Evolutionary conservation across 2,797 vertebrate genomes (phyloP), one percentile per base, ranked within the genome.

Genomic region (Typhlichthys eigenmanni): DNA sequence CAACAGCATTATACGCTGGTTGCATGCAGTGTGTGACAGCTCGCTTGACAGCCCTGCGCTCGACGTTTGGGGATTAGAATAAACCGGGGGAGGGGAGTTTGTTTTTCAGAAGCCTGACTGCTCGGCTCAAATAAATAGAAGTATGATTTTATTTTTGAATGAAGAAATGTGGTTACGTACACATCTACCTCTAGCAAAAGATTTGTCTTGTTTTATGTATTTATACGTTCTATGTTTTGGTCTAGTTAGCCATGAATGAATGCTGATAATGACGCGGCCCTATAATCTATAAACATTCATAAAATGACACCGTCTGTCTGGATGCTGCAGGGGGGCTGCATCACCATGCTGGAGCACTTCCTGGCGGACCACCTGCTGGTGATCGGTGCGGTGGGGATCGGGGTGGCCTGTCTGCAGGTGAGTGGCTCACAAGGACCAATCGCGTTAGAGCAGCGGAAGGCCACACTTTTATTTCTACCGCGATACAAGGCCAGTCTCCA

Each of bases 371-470:
- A 94, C 78, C 91, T 95, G 56, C 79, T 95, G 70, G 85, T 95
- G 32, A 94, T 95, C 0, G 94, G 95, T 1, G 94, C 94, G 0
- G 93, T 95, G 60, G 94, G 95, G 34, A 92, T 95, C 4, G 93
- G 94, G 16, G 93, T 95, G 75, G 94, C 95, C 59, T 95, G 94
- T 78, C 85, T 96, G 54, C 94, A 95, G 92, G 95, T 95, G 73
- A 82, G 91, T 47, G 4, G 46, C 53, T 16, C 3, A 17, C 0
- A 55, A 12, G 2, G 5, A 14, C 34, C 5, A 12, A 11, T 16
- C 49, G 14, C 49, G 24, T 24, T 24, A 24, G 24, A 50, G 48
- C 48, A 17, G 24, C 48, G 16, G 48, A 5, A 50, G 14, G 48
- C 7, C 16, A 13, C 7, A 13, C 7, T 13, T 13, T 16, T 13